Conservation (phyloP, 2,888 invertebrate genomes). For the Fabriciana adippe region DNA sequence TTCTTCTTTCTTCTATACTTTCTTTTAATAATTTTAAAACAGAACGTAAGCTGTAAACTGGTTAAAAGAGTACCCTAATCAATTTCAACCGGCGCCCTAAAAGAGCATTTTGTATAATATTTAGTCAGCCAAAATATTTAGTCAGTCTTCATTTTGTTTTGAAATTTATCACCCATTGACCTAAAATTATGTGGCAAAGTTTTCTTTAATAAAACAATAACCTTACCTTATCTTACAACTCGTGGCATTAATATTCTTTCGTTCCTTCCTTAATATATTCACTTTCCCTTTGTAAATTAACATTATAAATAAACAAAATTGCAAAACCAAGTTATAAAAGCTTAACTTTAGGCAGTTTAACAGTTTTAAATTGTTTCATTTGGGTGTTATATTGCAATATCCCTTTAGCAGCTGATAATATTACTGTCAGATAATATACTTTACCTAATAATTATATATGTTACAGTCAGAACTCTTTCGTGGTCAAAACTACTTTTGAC, state of each 20-base stretch:
- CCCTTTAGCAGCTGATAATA: too few species aligned
- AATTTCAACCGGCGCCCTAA: background rate
- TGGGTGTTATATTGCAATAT: conserved; percentile 5
- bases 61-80: too few species aligned
- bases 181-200: conserved; percentile 32
- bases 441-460: too few species aligned
- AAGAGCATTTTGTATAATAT: background rate
- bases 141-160: conserved; percentile 14
- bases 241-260: conserved; percentile 45
- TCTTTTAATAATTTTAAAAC: too few species aligned
- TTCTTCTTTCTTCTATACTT: too few species aligned
- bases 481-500: too few species aligned
- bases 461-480: too few species aligned
- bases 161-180: conserved; percentile 30
- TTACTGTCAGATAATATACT: too few species aligned
- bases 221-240: conserved; percentile 43
- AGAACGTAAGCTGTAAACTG: too few species aligned
- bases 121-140: background rate
- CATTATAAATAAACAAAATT: conserved; percentile 46
- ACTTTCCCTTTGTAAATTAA: conserved; percentile 47
- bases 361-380: conserved; percentile 34
- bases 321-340: conserved; percentile 44
- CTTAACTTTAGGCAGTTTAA: conserved; percentile 35
- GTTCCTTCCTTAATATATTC: conserved; percentile 45
- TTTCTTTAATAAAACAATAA: conserved; percentile 44